Evolutionary conservation across 2,888 invertebrate genomes (phyloP).

Genomic region (Ecdyonurus torrentis): DNA sequence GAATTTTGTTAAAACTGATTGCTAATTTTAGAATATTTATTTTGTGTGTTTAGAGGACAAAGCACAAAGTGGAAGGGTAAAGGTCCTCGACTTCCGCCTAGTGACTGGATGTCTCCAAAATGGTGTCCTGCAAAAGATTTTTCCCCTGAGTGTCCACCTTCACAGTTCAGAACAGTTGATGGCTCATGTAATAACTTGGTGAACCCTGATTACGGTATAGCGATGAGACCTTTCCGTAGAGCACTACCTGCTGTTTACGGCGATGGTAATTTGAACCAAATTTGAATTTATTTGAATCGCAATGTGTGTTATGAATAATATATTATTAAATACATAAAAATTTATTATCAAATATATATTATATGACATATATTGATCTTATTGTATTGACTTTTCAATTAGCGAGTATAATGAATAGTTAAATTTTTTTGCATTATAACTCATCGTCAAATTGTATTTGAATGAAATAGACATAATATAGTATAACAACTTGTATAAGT

Average conservation of each 20-base stretch:
- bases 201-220: constrained; percentile 49
- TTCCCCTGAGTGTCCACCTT: constrained; percentile 12
- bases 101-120: constrained; percentile 5
- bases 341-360: too few species aligned
- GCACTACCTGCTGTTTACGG: constrained; percentile 56
- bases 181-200: constrained; percentile 62
- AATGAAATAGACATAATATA: too few species aligned
- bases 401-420: too few species aligned
- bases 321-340: too few species aligned
- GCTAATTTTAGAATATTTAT: background rate
- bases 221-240: constrained; percentile 56
- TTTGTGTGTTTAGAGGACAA: background rate
- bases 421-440: too few species aligned
- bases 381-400: too few species aligned
- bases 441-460: too few species aligned
- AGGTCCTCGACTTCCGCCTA: constrained; percentile 1
- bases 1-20: background rate
- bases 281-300: too few species aligned
- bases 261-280: too few species aligned
- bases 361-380: too few species aligned
- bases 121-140: background rate
- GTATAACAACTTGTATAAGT: too few species aligned
- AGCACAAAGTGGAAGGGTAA: background rate
- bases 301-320: too few species aligned
- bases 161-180: constrained; percentile 43